These are phyloP conservation scores for Troilus luridus DNA, from an alignment of 2,888 invertebrate species.

Conservation along the genomic window DNA sequence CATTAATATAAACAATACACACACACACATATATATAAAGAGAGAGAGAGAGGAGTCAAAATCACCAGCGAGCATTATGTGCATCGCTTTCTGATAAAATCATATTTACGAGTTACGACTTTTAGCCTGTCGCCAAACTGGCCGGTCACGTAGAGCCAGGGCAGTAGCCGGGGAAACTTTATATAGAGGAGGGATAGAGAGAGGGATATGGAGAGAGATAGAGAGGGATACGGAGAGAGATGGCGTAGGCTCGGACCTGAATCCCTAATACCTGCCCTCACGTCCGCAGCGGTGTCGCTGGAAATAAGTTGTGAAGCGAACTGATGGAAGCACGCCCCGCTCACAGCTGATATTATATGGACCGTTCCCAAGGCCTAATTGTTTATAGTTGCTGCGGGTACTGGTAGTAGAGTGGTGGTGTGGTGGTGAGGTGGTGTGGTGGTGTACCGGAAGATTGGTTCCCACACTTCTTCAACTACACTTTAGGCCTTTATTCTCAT, in stretches of 20 bases:
- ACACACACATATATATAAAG: too few relatives aligned
- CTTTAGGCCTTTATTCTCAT: background rate
- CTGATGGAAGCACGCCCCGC: slow-evolving; percentile 10
- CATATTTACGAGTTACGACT: background rate
- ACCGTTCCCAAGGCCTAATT: background rate
- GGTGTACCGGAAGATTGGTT: background rate
- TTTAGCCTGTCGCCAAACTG: background rate
- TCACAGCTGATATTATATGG: slow-evolving; percentile 1
- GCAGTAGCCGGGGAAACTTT: background rate
- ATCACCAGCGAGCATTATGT: background rate
- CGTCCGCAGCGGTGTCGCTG: background rate
- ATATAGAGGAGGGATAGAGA: background rate
- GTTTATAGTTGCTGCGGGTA: background rate
- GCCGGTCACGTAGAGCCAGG: background rate
- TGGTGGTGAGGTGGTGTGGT: background rate
- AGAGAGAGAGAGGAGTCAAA: background rate
- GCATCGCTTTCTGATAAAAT: slow-evolving; percentile 21
- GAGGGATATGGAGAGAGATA: background rate
- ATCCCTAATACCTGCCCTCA: background rate
- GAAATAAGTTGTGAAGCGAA: background rate
- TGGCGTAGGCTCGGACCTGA: background rate
- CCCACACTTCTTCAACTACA: background rate
- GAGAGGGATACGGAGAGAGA: background rate
- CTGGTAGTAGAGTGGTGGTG: background rate
- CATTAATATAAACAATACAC: too few relatives aligned